These are phyloP conservation scores for Tragelaphus scriptus DNA, from an alignment of 2,113 vertebrate genomes.

Conservation along the genomic window DNA sequence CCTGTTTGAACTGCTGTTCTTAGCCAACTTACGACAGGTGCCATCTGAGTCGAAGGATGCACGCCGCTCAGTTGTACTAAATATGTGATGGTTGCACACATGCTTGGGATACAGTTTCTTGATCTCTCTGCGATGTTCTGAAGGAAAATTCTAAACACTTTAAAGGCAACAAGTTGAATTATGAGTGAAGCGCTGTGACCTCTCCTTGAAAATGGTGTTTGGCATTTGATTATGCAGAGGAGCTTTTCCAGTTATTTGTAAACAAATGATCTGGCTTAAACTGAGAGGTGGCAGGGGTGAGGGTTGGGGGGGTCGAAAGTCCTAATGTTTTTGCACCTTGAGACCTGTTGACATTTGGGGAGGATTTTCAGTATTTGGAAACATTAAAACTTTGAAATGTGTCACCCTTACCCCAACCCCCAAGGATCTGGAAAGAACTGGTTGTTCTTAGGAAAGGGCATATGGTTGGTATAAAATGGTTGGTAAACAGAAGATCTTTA, in stretches of 20 bases:
- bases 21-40: conserved; percentile 74
- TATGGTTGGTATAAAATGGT: neutral
- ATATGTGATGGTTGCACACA: neutral
- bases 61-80: conserved; percentile 56
- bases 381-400: neutral
- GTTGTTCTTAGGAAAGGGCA: neutral
- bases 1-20: conserved; percentile 53
- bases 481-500: neutral
- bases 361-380: neutral
- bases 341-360: neutral
- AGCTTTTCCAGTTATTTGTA: neutral
- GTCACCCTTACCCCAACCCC: neutral
- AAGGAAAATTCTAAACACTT: conserved; percentile 32
- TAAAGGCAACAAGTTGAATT: neutral
- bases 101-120: neutral
- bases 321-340: neutral
- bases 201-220: neutral
- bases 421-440: conserved; percentile 13
- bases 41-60: conserved; percentile 41
- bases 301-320: rapidly evolving
- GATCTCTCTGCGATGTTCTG: conserved; percentile 38
- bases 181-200: neutral
- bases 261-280: neutral
- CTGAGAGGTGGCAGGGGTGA: no score
- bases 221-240: neutral